Evolutionary conservation across 2,888 invertebrate species (phyloP).

Genomic region (Cheilosia grossa): DNA sequence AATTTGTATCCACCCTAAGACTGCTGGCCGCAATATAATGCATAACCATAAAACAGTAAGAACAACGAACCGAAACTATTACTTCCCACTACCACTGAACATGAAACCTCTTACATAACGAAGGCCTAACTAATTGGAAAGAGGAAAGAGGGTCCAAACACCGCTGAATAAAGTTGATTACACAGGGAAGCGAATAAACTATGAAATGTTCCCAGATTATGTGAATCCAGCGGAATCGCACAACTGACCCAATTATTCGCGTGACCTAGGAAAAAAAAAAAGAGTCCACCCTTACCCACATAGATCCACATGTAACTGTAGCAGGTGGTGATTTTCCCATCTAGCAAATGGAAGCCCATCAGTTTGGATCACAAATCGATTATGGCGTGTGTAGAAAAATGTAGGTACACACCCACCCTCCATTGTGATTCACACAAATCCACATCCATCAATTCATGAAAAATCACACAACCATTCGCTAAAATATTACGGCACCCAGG

Average conservation of each 20-base stretch:
- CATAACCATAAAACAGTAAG: neutral
- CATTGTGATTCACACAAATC: conserved; percentile 20
- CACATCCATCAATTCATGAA: conserved; percentile 17
- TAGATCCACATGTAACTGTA: neutral
- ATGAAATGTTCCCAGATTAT: conserved; percentile 5
- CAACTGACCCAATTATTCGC: conserved; percentile 69
- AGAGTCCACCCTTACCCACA: neutral
- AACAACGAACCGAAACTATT: neutral
- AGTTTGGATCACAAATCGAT: conserved; percentile 49
- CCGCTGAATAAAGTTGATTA: neutral
- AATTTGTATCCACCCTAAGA: too few species aligned
- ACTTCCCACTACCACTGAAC: neutral
- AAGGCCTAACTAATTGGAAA: conserved; percentile 15
- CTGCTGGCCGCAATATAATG: too few species aligned
- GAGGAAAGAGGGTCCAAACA: neutral
- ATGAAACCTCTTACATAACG: neutral
- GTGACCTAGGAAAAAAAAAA: conserved; percentile 37
- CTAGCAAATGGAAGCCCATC: conserved; percentile 22
- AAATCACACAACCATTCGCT: conserved; percentile 15
- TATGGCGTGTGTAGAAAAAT: conserved; percentile 22
- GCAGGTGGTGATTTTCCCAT: conserved; percentile 62
- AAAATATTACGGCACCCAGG: conserved; percentile 42
- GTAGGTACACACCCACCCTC: neutral
- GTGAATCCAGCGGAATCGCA: conserved; percentile 36
- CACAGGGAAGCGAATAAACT: neutral